These are phyloP conservation scores for Bos javanicus DNA, from an alignment of 2,113 vertebrate genomes.

Conservation along the genomic window DNA sequence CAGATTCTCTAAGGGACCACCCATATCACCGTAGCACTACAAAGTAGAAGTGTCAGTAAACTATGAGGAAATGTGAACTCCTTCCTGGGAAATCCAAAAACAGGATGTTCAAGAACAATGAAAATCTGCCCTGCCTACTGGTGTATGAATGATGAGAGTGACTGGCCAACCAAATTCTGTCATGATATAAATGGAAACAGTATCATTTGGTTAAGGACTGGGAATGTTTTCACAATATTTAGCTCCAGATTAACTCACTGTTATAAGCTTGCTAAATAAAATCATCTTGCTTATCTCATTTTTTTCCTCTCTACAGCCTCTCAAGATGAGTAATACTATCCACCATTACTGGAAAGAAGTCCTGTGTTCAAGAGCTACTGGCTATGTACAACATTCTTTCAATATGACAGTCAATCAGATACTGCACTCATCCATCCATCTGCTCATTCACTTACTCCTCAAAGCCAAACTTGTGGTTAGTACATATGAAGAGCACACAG, in stretches of 20 bases:
- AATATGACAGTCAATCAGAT: background rate
- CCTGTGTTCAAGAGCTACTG: background rate
- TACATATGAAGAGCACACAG: background rate
- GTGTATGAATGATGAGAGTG: background rate
- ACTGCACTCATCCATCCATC: background rate
- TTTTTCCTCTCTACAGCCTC: background rate
- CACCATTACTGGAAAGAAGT: background rate
- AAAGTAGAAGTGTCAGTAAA: background rate
- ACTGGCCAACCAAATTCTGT: background rate
- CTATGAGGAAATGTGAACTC: conserved; percentile 28
- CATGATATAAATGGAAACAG: background rate
- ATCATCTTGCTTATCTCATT: background rate
- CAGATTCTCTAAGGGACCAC: background rate
- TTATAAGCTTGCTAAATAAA: background rate
- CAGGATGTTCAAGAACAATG: conserved; percentile 26
- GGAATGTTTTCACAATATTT: conserved; percentile 20
- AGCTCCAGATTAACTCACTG: background rate
- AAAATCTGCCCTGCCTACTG: background rate
- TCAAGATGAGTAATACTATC: background rate
- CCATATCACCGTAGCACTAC: background rate
- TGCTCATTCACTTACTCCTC: background rate
- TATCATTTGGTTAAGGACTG: background rate
- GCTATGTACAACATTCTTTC: background rate
- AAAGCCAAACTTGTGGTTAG: background rate
- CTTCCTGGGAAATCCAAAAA: conserved; percentile 39